phyloP scores from a whole-genome alignment of 1,140 invertebrate species.

The Platorchestia sp. region DNA sequence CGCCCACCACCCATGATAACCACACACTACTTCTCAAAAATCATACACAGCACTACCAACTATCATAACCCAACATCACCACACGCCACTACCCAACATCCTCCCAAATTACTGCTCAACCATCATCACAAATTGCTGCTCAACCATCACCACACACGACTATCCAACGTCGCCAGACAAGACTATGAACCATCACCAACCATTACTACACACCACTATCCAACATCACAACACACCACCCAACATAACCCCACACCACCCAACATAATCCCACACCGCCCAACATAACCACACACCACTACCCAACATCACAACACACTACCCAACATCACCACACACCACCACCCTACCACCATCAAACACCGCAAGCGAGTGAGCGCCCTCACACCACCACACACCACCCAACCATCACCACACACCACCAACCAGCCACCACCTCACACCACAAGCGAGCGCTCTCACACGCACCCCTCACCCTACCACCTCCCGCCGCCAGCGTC shows the following conservation, averaged over 20 bases:
- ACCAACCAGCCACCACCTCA: not conserved
- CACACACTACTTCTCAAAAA: too few species aligned
- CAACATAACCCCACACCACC: not conserved
- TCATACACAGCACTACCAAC: too few species aligned
- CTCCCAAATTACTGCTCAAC: too few species aligned
- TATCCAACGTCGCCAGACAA: not conserved
- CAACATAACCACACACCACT: too few species aligned
- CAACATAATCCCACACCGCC: not conserved
- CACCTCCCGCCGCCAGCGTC: too few species aligned
- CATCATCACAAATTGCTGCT: too few species aligned
- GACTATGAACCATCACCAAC: too few species aligned
- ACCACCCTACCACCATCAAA: not conserved
- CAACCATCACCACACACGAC: too few species aligned
- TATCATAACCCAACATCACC: too few species aligned
- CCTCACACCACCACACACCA: not conserved
- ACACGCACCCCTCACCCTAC: not conserved
- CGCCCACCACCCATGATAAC: too few species aligned
- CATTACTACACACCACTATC: slow-evolving; percentile 20
- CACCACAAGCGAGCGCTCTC: not conserved
- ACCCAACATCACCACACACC: not conserved
- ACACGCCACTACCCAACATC: too few species aligned
- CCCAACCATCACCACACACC: slow-evolving; percentile 12
- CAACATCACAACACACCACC: not conserved
- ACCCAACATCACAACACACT: not conserved
- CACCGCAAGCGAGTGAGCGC: not conserved